Base-by-base conservation (phyloP, 2,113 vertebrate species). In the Atherinomorus stipes region DNA sequence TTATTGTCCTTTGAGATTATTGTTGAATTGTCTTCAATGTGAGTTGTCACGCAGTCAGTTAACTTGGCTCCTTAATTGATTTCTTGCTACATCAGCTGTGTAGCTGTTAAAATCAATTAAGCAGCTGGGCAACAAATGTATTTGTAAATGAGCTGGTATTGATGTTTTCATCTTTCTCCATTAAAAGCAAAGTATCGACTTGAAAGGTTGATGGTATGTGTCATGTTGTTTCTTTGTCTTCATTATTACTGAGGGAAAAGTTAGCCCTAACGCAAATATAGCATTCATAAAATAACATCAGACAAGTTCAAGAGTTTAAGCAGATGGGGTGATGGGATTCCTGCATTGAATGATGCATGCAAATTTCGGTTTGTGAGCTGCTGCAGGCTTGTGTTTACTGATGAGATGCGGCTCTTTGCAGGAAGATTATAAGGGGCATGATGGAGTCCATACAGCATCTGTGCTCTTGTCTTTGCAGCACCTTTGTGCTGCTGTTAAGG, bases 21-120 rank as follows among this genome's bases (percentile, higher is more conserved):
- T 64, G 53, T 81, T 44, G 66, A 75, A 70, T 74, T 78, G 78
- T 77, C 60, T 56, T 70, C 79, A 73, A 76, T 86, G 69, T 69
- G 34, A 88, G 88, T 85, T 89, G 85, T 90, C 77, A 84, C 15
- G 79, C 79, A 86, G 81, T 88, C 90, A 79, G 81, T 92, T 89
- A 88, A 78, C 81, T 80, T 79, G 63, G 84, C 72, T 62, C 59
- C 63, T 71, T 65, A 54, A 91, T 91, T 87, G 91, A 92, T 91
- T 92, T 87, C 82, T 80, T 66, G 70, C 81, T 81, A 63, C 50
- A 61, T 89, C 81, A 78, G 78, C 80, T 59, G 59, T 74, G 82
- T 50, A 71, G 73, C 85, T 88, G 80, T 87, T 88, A 78, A 90
- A 93, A 88, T 91, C 88, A 90, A 91, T 93, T 87, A 91, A 87